Base-by-base conservation (phyloP, 2,797 vertebrate species). In the Pygocentrus nattereri region DNA sequence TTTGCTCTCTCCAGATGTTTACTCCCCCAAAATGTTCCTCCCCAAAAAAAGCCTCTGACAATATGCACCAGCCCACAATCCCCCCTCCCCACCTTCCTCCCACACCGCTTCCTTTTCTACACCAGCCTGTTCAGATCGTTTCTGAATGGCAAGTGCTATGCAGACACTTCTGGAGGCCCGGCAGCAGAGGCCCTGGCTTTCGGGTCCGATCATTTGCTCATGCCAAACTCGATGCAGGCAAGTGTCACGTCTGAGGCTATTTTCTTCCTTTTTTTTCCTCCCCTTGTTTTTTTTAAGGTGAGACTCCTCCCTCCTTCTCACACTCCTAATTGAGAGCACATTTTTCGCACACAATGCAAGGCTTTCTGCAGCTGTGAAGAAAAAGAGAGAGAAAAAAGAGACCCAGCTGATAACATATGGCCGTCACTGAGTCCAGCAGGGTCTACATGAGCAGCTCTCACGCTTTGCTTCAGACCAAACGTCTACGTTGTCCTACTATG, bases 301-400 rank as follows among this genome's bases (percentile, higher is more conserved):
- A 75, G 41, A 44, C 50, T 61, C 25, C 59, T 52, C 65, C 30
- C 67, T 76, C 27, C 41, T 67, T 65, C 27, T 68, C 21, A 18
- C n/a, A 54, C 58, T 58, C 21, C 15, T 77, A 85, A 85, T 84
- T 73, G 76, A 79, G 67, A 86, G 50, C 85, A 86, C 65, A 76
- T 86, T 82, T 73, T 76, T 69, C 27, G 21, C 64, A 65, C 74
- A 86, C 78, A 82, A 70, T 70, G 73, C 47, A 77, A 47, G 70
- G 23, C 58, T 73, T 82, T 86, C 64, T 83, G 62, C 64, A 56
- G 65, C 70, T 74, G 70, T 44, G 27, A 25, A 27, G 62, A 23
- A 54, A 30, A 78, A 72, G 27, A 52, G 25, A 52, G 25, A 19
- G 30, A 61, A 13, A 25, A 7, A 23, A 25, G 27, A 59, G n/a